These are phyloP conservation scores for Dorcus parallelipipedus DNA, from an alignment of 2,888 invertebrate species.

Conservation along the genomic window DNA sequence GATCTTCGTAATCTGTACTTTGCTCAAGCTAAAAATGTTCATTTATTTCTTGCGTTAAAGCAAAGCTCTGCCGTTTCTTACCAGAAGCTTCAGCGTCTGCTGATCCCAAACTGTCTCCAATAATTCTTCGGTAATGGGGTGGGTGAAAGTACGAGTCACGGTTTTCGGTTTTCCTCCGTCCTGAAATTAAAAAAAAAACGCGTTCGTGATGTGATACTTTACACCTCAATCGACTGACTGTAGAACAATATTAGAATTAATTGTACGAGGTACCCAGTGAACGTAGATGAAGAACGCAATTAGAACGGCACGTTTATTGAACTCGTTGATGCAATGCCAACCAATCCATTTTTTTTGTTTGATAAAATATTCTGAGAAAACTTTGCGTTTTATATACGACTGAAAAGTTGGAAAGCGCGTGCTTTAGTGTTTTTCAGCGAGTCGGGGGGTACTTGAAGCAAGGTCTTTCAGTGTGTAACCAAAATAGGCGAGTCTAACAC, in stretches of 20 bases:
- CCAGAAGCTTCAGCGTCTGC: conserved; percentile 65
- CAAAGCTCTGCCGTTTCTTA: conserved; percentile 46
- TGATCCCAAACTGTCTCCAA: conserved; percentile 78
- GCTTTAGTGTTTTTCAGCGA: conserved; percentile 20
- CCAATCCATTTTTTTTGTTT: too few relatives aligned
- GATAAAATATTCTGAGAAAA: too few relatives aligned
- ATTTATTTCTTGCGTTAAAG: conserved; percentile 11
- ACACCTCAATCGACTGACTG: too few relatives aligned
- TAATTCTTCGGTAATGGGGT: conserved; percentile 56
- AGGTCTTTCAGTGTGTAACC: conserved; percentile 25
- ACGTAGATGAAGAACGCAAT: too few relatives aligned
- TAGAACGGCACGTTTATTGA: too few relatives aligned
- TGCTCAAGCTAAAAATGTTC: conserved; percentile 67
- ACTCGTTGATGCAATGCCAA: too few relatives aligned
- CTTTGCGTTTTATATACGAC: too few relatives aligned
- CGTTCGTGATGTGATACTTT: neutral
- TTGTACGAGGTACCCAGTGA: too few relatives aligned
- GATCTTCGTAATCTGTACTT: conserved; percentile 83
- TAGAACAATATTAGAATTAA: too few relatives aligned
- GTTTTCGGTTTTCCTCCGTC: conserved; percentile 44
- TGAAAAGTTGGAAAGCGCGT: too few relatives aligned
- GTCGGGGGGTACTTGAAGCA: conserved; percentile 24
- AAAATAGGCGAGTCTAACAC: conserved; percentile 29
- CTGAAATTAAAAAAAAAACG: conserved; percentile 20
- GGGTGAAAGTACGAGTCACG: conserved; percentile 43